A percentile compares a stretch with the other conserved stretches of the same genome.
Conservation (phyloP, 1,140 invertebrate species). For the Penaeus japonicus region DNA sequence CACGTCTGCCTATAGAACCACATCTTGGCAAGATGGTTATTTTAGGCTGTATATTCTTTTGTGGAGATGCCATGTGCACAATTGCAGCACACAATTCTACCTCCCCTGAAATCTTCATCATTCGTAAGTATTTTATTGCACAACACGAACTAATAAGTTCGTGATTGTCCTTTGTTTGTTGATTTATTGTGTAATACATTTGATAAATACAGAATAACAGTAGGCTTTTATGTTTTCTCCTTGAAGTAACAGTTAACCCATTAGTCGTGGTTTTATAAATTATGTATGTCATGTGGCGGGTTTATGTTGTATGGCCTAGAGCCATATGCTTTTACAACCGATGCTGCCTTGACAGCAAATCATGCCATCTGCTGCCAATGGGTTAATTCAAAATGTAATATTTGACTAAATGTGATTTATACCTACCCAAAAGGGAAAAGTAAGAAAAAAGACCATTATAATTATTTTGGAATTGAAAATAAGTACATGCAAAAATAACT, state of each 20-base stretch:
- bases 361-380: too few relatives aligned
- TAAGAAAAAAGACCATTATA: too few relatives aligned
- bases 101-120: constrained; percentile 87
- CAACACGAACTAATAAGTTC: background rate
- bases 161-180: background rate
- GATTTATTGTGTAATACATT: background rate
- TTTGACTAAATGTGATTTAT: too few relatives aligned
- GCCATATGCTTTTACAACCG: too few relatives aligned
- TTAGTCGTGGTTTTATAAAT: too few relatives aligned
- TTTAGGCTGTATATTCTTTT: constrained; percentile 83
- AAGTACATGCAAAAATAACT: background rate
- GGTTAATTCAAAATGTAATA: too few relatives aligned
- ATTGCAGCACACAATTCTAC: constrained; percentile 94
- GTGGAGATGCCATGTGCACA: constrained; percentile 87
- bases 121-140: constrained; percentile 55
- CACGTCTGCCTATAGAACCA: constrained; percentile 90
- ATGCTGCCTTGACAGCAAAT: too few relatives aligned
- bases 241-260: too few relatives aligned
- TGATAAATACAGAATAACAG: too few relatives aligned
- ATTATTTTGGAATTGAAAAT: background rate
- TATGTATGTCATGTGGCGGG: too few relatives aligned
- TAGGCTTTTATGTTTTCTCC: background rate
- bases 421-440: too few relatives aligned
- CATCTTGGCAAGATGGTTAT: constrained; percentile 95
- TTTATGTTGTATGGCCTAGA: too few relatives aligned